Base-by-base conservation (phyloP, 2,888 invertebrate genomes). In the Steinernema hermaphroditum region DNA sequence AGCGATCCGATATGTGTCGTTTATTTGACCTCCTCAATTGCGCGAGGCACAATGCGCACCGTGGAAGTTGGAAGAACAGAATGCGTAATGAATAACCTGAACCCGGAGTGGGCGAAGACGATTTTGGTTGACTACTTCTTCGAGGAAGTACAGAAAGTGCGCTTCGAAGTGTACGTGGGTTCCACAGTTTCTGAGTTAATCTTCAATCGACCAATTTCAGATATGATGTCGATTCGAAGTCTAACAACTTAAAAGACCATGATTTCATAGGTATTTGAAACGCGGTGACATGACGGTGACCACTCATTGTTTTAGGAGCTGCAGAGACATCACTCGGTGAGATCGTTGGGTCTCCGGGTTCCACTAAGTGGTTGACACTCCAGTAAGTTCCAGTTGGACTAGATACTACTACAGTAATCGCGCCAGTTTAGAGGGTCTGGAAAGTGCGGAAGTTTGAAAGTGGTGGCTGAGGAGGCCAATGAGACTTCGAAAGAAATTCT, bases 91-190 rank as follows among this genome's bases (percentile, higher is more conserved):
- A 89, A 90, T 81, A 88, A 85, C 27, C 82, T 89, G 37, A 88
- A 89, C 81, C 90, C 90, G 4, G 88, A 90, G 79, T 90, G 90
- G 88, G 89, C 88, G 0, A 89, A 87, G 32, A 90, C 90, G 82
- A 88, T 90, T 79, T 85, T 72, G 1, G 29, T 86, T 22, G 80
- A 83, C 68, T 86, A 85, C 72, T 81, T 77, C 68, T 86, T 86
- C 72, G 86, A 86, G 69, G 82, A 82, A 50, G 75, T 77, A 16
- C 86, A 86, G 69, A 70, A 71, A 24, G 69, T 86, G n/a, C 62
- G 76, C 6, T 86, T 86, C 72, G 81, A 84, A 76, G 68, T 86
- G 83, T 85, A 27, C 89, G 81, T 87, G 77, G 54, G 81, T 75
- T 6, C 37, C 41, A 4, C n/a, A 14, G 4, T 12, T 41, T 41